Evolutionary conservation across 2,113 vertebrate genomes (phyloP).

Genomic region (Diphyllodes magnificus): DNA sequence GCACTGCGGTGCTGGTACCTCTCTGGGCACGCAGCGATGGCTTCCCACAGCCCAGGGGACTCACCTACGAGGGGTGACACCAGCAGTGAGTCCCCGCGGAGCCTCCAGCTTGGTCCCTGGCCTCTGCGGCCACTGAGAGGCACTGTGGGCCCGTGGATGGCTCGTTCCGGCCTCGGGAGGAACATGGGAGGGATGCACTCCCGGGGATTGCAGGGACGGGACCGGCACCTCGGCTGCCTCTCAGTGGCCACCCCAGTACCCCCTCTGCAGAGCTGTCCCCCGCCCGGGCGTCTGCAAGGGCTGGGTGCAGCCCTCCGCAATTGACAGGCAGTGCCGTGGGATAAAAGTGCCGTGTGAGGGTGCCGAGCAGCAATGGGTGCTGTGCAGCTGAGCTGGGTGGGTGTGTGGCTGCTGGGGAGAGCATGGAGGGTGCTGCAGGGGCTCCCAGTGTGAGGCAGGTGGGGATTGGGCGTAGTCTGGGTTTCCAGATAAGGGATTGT

Average conservation of each 20-base stretch:
- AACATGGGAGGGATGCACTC: background rate
- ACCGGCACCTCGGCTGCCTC: accelerated
- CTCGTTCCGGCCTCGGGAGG: background rate
- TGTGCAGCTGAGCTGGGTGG: background rate
- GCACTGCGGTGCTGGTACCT: accelerated
- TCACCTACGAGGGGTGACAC: background rate
- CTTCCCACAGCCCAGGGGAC: background rate
- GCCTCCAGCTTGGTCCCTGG: background rate
- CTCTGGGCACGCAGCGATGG: accelerated
- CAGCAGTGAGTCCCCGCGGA: background rate
- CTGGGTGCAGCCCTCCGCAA: background rate
- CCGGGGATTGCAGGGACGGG: background rate
- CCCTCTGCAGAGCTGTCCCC: background rate
- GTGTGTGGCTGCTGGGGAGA: background rate
- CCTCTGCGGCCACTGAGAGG: constrained; percentile 25
- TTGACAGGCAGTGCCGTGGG: accelerated
- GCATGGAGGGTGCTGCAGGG: background rate
- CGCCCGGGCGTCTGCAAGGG: background rate
- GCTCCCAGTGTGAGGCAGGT: background rate
- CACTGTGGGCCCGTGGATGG: background rate
- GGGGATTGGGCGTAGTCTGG: accelerated
- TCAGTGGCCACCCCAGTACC: too few species aligned
- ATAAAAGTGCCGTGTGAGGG: background rate
- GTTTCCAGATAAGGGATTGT: background rate
- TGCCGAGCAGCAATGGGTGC: background rate